Base-by-base conservation (phyloP, 2,888 invertebrate species). In the Abrostola triplasia region DNA sequence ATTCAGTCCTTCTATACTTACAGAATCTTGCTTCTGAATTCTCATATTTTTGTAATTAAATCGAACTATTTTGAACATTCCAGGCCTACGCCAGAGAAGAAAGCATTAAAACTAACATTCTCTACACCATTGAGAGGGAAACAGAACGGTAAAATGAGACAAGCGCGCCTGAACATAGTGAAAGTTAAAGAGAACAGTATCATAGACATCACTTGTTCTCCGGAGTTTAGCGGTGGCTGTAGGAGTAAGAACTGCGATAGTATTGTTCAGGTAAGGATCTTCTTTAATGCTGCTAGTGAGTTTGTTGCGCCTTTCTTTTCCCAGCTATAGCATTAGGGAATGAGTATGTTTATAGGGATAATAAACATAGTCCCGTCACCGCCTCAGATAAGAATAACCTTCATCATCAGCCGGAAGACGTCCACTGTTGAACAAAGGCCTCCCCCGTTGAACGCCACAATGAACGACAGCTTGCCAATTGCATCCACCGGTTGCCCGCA, bases 171-270 rank as follows among this genome's bases (percentile, higher is more conserved):
- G 0, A 87, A 85, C 40, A 10, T 89, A 0, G 77, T 87, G 0
- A 86, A 78, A 49, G 35, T 76, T 0, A 88, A 86, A 57, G 69
- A 79, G 1, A 82, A 67, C 1, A 82, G 68, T 10, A 67, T 89
- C 0, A 87, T 94, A 0, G 93, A 94, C 48, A 82, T 94, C 2
- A 92, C 92, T 0, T 83, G 86, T 47, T 90, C 92, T 0, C 92
- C 93, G 0, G 90, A 90, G 37, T 80, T 84, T 36, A 63, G 74
- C 5, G 79, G 76, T 0, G 82, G 80, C 0, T 62, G 67, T 35
- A 56, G 78, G 11, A 59, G 38, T 5, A 51, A 37, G n/a, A 79
- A 60, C 6, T 64, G 11, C 13, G 76, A 79, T 35, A 38, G 57
- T 37, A 64, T 67, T 61, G 58, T 82, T 4, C 81, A 84, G 82